A percentile compares a stretch with the other conserved stretches of the same genome.
These are phyloP conservation scores for Thereuonema tuberculata DNA, from an alignment of 1,140 invertebrate genomes.

Conservation along the genomic window DNA sequence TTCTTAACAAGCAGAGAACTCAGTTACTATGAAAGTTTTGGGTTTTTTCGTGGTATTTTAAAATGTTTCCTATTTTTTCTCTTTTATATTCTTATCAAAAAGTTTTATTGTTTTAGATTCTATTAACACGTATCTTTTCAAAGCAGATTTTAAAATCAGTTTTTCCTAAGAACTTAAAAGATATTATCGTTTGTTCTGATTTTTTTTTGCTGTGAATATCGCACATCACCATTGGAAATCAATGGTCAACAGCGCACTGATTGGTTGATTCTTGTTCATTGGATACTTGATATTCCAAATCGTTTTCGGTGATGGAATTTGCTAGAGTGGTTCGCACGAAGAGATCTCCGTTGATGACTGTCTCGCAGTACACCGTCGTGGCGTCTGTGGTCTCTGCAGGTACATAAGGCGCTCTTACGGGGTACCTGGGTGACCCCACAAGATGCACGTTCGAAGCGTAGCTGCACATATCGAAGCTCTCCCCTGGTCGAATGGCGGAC, in stretches of 20 bases:
- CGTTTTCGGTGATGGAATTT: background rate
- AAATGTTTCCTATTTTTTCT: background rate
- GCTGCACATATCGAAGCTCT: constrained; percentile 24
- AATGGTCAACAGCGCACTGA: background rate
- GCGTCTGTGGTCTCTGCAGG: background rate
- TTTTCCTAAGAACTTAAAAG: background rate
- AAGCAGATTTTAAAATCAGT: background rate
- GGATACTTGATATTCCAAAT: background rate
- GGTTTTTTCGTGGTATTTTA: background rate
- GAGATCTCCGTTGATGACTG: constrained; percentile 1
- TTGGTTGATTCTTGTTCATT: background rate
- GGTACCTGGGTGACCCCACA: constrained; percentile 21
- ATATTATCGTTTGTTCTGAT: too few relatives aligned
- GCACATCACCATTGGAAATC: background rate
- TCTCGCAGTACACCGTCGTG: background rate
- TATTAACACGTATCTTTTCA: background rate
- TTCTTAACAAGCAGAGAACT: background rate
- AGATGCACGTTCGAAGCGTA: constrained; percentile 29
- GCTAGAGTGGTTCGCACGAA: background rate
- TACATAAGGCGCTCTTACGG: background rate
- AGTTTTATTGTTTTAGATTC: background rate
- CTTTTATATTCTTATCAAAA: background rate
- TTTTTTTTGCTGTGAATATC: background rate
- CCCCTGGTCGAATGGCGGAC: constrained; percentile 12
- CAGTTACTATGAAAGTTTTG: background rate